Percentiles rank a stretch among this genome's conserved stretches.
Evolutionary conservation across 2,113 vertebrate genomes (phyloP).

Genomic region (Brachirus orientalis): DNA sequence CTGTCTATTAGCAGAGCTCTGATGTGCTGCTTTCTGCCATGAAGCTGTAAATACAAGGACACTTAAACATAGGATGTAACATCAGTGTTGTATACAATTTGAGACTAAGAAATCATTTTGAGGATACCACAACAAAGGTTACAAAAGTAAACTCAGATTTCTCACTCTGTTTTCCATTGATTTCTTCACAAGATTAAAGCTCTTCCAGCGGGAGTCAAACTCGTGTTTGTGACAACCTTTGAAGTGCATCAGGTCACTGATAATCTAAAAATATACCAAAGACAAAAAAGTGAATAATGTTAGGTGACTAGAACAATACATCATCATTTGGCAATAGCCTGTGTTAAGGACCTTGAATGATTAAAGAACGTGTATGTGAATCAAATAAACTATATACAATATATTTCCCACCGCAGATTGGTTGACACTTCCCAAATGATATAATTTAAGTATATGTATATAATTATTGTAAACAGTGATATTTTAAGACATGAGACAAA

Average conservation of each 20-base stretch:
- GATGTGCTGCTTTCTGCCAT: constrained; percentile 96
- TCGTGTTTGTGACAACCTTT: constrained; percentile 97
- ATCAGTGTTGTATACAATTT: background rate
- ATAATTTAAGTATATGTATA: too few relatives aligned
- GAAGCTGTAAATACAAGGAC: constrained; percentile 85
- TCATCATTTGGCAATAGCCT: background rate
- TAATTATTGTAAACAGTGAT: background rate
- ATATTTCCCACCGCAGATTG: too few relatives aligned
- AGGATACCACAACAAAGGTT: background rate
- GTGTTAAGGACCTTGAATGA: background rate
- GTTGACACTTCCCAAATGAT: too few relatives aligned
- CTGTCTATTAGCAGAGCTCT: constrained; percentile 94
- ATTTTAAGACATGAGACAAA: background rate
- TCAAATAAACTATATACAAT: too few relatives aligned
- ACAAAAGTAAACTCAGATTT: background rate
- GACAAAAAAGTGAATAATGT: constrained; percentile 13
- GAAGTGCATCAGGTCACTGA: constrained; percentile 93
- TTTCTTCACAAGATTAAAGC: constrained; percentile 97
- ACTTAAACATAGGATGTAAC: background rate
- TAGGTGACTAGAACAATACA: too few relatives aligned
- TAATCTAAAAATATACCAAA: constrained; percentile 83
- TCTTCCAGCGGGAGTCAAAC: constrained; percentile 98
- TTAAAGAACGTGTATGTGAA: background rate
- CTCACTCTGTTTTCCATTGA: constrained; percentile 98
- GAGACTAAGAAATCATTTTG: background rate